Percentiles rank a stretch among this genome's conserved stretches.
Evolutionary conservation across 2,113 vertebrate species (phyloP).

Genomic region (Perca fluviatilis): DNA sequence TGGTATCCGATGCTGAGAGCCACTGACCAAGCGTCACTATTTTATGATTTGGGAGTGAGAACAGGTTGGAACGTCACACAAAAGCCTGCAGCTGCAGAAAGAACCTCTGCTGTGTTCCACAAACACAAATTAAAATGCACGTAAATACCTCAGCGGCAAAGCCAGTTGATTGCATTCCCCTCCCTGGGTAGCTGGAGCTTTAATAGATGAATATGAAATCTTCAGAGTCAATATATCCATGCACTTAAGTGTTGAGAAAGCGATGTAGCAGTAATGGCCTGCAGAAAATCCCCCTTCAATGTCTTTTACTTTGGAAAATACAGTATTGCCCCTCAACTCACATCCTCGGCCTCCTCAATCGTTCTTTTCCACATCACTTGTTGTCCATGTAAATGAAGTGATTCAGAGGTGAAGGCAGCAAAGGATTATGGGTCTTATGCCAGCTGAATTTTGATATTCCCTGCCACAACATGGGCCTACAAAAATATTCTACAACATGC

Average conservation of each 20-base stretch:
- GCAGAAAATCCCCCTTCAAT: conserved; percentile 42
- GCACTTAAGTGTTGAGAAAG: conserved; percentile 74
- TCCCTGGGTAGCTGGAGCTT: conserved; percentile 68
- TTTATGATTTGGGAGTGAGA: too few relatives aligned
- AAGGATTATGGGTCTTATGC: conserved; percentile 23
- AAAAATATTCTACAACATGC: conserved; percentile 10
- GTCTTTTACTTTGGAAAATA: conserved; percentile 27
- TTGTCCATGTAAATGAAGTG: conserved; percentile 40
- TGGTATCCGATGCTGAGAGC: too few relatives aligned
- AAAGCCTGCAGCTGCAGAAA: background rate
- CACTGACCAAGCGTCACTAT: too few relatives aligned
- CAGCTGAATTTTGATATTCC: conserved; percentile 11
- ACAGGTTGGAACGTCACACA: background rate
- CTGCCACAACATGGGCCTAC: background rate
- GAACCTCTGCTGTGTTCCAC: conserved; percentile 12
- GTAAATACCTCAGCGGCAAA: conserved; percentile 73
- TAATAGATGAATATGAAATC: conserved; percentile 82
- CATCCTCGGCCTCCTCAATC: conserved; percentile 15
- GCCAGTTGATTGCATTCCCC: conserved; percentile 76
- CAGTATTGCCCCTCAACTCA: conserved; percentile 21
- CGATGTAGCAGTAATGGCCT: conserved; percentile 57
- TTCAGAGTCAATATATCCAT: conserved; percentile 81
- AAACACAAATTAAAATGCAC: conserved; percentile 80
- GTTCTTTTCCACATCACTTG: conserved; percentile 34
- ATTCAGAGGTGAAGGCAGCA: conserved; percentile 20